Percentiles rank a stretch among this genome's conserved stretches.
Evolutionary conservation across 30 jellyfish, hydroid and myxozoan species (phyloP).

Genomic region (Aurelia coerulea): DNA sequence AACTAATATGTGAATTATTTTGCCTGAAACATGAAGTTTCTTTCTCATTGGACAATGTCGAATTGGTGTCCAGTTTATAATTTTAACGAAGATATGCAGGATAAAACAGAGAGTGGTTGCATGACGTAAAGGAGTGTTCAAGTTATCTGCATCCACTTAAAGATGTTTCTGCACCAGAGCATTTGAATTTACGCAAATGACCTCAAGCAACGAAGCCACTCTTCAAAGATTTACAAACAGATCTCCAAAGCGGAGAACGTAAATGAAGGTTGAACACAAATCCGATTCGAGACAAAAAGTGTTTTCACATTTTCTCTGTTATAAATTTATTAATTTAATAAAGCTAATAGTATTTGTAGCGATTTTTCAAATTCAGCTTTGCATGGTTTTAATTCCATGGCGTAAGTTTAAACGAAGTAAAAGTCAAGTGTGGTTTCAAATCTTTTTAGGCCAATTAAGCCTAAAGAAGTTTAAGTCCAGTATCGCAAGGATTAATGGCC

Average conservation of each 20-base stretch:
- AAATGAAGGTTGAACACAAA: not conserved
- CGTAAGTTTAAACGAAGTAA: not conserved
- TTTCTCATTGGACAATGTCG: too few relatives aligned
- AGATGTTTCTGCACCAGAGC: too few relatives aligned
- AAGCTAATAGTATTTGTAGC: conserved; percentile 17
- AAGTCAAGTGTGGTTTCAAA: conserved; percentile 38
- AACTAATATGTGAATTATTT: too few relatives aligned
- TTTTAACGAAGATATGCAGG: too few relatives aligned
- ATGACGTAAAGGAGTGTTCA: too few relatives aligned
- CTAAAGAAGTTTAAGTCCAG: conserved; percentile 40
- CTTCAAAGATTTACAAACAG: not conserved
- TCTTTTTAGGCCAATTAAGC: conserved; percentile 32
- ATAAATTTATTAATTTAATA: conserved; percentile 17
- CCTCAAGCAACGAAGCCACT: not conserved
- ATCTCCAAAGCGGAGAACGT: not conserved
- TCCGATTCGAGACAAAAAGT: conserved; percentile 1
- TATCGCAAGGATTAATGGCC: conserved; percentile 13
- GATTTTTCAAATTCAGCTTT: conserved; percentile 27
- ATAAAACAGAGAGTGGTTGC: too few relatives aligned
- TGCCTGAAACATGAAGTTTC: too few relatives aligned
- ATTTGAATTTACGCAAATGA: not conserved
- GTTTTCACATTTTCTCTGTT: conserved; percentile 30
- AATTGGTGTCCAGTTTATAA: too few relatives aligned
- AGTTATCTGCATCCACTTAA: too few relatives aligned
- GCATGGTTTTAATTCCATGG: conserved; percentile 34